These are phyloP conservation scores for Apotomis betuletana DNA, from an alignment of 2,888 invertebrate species.

Conservation along the genomic window DNA sequence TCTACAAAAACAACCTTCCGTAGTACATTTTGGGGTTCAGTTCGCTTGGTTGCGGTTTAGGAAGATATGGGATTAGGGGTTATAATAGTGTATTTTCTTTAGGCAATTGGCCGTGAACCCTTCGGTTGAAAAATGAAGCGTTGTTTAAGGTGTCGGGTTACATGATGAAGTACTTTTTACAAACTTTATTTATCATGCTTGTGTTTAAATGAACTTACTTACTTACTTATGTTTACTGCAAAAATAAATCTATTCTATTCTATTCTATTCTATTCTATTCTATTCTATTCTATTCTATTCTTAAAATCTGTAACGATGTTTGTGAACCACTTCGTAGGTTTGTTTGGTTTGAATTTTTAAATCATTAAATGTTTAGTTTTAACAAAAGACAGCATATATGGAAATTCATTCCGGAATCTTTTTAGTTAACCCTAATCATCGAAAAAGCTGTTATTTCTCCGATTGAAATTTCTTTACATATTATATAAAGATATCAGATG, in stretches of 20 bases:
- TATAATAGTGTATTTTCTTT: conserved; percentile 55
- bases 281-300: no score
- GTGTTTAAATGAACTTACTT: not conserved
- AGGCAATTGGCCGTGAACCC: conserved; percentile 69
- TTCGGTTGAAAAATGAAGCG: conserved; percentile 37
- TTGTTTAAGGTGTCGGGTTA: conserved; percentile 20
- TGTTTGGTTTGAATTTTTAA: no score
- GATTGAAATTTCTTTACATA: no score
- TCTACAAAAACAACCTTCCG: conserved; percentile 9
- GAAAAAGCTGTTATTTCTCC: no score
- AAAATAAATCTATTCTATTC: no score
- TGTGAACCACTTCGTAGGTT: not conserved
- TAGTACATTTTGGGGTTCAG: not conserved
- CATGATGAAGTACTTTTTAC: conserved; percentile 10
- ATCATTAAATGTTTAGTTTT: no score
- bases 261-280: no score
- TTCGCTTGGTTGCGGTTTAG: not conserved
- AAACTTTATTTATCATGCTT: not conserved
- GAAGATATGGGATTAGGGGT: conserved; percentile 17
- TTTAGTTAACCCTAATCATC: no score
- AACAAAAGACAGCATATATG: no score
- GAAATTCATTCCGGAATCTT: no score
- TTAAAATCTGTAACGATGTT: not conserved
- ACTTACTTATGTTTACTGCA: no score
- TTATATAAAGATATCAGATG: no score